phyloP scores from a whole-genome alignment of 2,888 invertebrate species.

The Trachelus troglodyta region DNA sequence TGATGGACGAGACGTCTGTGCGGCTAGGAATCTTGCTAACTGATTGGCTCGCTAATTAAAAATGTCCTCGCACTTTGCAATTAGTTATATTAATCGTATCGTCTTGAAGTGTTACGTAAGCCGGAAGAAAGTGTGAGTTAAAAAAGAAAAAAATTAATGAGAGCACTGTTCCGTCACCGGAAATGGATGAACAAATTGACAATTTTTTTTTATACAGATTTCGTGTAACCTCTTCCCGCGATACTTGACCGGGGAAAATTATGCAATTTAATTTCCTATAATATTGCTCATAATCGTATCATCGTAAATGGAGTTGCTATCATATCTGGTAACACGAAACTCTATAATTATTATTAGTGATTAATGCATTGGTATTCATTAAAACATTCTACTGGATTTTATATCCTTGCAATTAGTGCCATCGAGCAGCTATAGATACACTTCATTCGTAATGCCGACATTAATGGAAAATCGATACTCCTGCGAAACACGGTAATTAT shows the following conservation, averaged over 20 bases:
- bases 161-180: background rate
- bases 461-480: background rate
- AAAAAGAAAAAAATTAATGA: background rate
- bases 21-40: background rate
- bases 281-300: background rate
- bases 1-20: slow-evolving; percentile 6
- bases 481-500: background rate
- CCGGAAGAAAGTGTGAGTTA: background rate
- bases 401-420: background rate
- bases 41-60: slow-evolving; percentile 6
- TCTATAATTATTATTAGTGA: background rate
- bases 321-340: background rate
- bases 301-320: background rate
- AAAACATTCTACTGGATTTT: background rate
- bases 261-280: background rate
- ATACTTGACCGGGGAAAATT: no score
- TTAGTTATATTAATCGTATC: background rate
- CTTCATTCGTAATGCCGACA: background rate
- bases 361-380: background rate
- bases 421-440: background rate
- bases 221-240: no score
- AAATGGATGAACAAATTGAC: no score
- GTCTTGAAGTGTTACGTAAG: background rate
- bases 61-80: background rate
- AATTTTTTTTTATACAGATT: no score